Evolutionary conservation across 2,888 invertebrate species (phyloP).

Genomic region (Eupithecia pulchellata): DNA sequence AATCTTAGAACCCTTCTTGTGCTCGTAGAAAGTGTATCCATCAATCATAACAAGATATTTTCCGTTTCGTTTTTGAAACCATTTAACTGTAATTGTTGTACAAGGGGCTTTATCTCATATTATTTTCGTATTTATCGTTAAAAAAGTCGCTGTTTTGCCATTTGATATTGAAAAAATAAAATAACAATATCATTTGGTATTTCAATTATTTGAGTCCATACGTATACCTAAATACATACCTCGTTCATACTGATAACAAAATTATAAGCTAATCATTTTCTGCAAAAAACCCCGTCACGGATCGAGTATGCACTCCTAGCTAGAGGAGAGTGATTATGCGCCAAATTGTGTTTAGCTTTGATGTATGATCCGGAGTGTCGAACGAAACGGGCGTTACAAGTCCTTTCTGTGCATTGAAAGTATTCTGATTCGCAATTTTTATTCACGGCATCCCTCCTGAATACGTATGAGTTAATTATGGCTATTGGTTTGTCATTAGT

Average conservation of each 20-base stretch:
- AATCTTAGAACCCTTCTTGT: slow-evolving; percentile 31
- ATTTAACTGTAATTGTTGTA: slow-evolving; percentile 44
- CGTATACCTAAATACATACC: too few relatives aligned
- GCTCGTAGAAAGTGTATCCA: slow-evolving; percentile 44
- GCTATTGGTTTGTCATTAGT: background rate
- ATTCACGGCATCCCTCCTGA: background rate
- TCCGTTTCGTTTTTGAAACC: slow-evolving; percentile 50
- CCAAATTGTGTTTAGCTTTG: background rate
- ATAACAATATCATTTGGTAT: too few relatives aligned
- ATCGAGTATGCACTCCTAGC: background rate
- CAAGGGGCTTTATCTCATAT: background rate
- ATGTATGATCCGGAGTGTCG: background rate
- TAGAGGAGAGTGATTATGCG: background rate
- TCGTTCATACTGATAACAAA: too few relatives aligned
- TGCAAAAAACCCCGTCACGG: background rate
- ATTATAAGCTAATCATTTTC: background rate
- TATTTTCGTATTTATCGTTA: background rate
- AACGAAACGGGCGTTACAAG: background rate
- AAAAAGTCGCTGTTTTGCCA: background rate
- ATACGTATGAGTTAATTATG: background rate
- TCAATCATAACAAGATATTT: slow-evolving; percentile 42
- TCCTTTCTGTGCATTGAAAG: background rate
- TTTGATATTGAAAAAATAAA: background rate
- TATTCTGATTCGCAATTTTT: background rate
- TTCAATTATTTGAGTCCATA: background rate